A percentile compares a stretch with the other conserved stretches of the same genome.
Conservation (phyloP, 2,797 vertebrate genomes). For the Nothura maculosa region DNA sequence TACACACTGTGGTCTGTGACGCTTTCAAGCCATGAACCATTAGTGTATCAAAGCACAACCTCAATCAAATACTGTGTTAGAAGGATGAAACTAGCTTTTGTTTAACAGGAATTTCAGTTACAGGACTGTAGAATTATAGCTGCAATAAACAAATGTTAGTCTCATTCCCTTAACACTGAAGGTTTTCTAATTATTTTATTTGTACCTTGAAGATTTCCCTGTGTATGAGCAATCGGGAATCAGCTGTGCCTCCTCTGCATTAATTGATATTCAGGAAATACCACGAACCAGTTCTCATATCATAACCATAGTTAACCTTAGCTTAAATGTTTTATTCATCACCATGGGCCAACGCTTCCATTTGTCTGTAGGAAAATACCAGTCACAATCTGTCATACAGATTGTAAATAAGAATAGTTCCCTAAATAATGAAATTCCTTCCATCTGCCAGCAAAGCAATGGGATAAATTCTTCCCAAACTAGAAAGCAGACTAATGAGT, state of each 20-base stretch:
- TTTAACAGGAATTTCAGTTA: not conserved
- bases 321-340: conserved; percentile 19
- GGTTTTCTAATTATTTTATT: not conserved
- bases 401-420: not conserved
- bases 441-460: not conserved
- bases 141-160: not conserved
- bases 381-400: not conserved
- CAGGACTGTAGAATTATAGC: not conserved
- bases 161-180: not conserved
- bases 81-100: not conserved
- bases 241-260: not conserved
- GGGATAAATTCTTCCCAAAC: not conserved
- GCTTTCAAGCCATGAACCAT: not conserved
- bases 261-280: conserved; percentile 34
- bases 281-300: not conserved
- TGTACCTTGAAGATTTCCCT: not conserved
- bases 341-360: not conserved
- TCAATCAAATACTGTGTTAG: not conserved
- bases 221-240: not conserved
- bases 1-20: not conserved
- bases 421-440: not conserved
- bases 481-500: not conserved
- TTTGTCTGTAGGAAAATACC: not conserved
- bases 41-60: not conserved
- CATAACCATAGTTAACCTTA: not conserved